These are phyloP conservation scores for Anthopleura sola DNA, from an alignment of 64 coral and sea anemone species.

Conservation along the genomic window DNA sequence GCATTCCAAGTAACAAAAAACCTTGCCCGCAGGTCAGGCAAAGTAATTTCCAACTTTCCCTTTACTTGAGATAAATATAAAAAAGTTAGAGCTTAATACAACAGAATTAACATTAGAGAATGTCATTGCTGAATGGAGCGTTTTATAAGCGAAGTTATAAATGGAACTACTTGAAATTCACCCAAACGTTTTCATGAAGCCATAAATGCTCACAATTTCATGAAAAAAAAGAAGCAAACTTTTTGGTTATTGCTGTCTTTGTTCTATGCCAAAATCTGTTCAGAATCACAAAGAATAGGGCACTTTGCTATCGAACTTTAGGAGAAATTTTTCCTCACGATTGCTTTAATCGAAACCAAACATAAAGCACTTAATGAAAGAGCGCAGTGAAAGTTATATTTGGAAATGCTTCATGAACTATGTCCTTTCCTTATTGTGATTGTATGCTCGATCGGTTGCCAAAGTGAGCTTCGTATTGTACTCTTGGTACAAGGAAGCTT, in stretches of 20 bases:
- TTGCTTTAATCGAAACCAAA: neutral
- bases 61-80: too few relatives aligned
- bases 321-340: neutral
- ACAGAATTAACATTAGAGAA: neutral
- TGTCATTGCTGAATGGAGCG: neutral
- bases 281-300: neutral
- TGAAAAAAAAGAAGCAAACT: neutral
- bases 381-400: neutral
- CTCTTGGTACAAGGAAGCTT: neutral
- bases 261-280: neutral
- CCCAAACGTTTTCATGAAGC: neutral
- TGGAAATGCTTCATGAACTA: neutral
- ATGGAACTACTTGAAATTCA: neutral
- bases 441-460: neutral
- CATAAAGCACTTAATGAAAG: neutral
- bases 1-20: too few relatives aligned
- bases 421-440: neutral
- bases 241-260: neutral
- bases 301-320: neutral
- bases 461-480: neutral
- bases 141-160: neutral
- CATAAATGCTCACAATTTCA: neutral
- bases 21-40: too few relatives aligned
- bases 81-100: neutral
- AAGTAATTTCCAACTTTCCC: too few relatives aligned